phyloP scores from a whole-genome alignment of 30 jellyfish, hydroid and myxozoan genomes.

The Aurelia sp. region DNA sequence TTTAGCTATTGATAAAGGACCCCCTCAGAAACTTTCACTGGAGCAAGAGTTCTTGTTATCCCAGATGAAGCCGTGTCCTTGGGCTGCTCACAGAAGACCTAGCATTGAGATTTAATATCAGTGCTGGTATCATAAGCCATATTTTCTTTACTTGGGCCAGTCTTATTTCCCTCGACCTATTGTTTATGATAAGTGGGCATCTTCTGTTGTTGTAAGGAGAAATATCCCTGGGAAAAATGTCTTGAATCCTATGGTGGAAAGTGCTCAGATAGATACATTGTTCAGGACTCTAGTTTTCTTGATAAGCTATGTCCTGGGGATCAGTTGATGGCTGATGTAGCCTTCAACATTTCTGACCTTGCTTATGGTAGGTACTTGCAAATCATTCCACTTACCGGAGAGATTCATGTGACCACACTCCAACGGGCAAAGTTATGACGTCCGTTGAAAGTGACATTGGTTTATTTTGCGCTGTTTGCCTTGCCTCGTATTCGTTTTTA shows the following conservation, averaged over 20 bases:
- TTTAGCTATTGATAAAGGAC: not conserved
- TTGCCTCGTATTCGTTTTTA: too few species aligned
- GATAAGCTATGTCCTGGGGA: constrained; percentile 19
- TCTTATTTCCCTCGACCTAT: not conserved
- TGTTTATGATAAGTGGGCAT: constrained; percentile 17
- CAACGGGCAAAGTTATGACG: too few species aligned
- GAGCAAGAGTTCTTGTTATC: not conserved
- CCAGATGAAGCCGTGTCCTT: not conserved
- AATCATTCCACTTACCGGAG: too few species aligned
- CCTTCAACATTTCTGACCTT: constrained; percentile 5
- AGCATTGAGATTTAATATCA: not conserved
- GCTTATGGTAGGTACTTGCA: too few species aligned
- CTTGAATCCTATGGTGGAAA: constrained; percentile 37
- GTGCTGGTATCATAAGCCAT: not conserved
- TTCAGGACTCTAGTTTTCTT: constrained; percentile 26
- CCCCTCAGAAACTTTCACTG: constrained; percentile 1
- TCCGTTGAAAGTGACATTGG: too few species aligned
- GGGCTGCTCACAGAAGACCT: not conserved
- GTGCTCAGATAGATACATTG: constrained; percentile 24
- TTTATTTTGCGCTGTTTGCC: too few species aligned
- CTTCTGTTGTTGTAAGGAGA: not conserved
- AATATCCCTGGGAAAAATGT: constrained; percentile 34
- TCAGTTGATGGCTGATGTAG: constrained; percentile 41
- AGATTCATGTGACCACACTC: too few species aligned
- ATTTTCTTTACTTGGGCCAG: not conserved